Percentiles rank a stretch among this genome's conserved stretches.
Conservation (phyloP, 1,140 invertebrate genomes). For the Eupristina koningsbergeri region DNA sequence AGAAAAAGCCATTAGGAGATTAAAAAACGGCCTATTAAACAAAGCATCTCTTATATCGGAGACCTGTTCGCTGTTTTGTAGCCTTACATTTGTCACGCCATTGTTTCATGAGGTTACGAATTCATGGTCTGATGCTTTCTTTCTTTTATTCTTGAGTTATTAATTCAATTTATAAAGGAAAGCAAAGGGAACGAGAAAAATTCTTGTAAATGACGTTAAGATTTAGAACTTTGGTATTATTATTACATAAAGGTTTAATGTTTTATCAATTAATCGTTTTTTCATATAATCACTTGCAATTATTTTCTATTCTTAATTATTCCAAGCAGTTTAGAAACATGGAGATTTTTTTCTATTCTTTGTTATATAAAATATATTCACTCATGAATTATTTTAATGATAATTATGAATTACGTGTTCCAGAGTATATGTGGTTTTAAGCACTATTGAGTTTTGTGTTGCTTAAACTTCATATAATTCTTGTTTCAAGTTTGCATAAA, state of each 20-base stretch:
- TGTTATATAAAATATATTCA: background rate
- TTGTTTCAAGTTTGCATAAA: no score
- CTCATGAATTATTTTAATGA: background rate
- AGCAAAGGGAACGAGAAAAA: background rate
- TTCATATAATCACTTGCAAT: conserved; percentile 35
- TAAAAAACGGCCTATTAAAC: background rate
- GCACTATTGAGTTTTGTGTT: background rate
- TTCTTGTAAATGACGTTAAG: conserved; percentile 40
- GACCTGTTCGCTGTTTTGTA: conserved; percentile 26
- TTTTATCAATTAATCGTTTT: background rate
- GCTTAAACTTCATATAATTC: no score
- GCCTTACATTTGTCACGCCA: conserved; percentile 40
- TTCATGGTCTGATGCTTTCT: background rate
- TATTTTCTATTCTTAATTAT: conserved; percentile 24
- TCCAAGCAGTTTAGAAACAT: background rate
- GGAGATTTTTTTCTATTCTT: background rate
- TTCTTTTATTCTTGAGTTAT: conserved; percentile 14
- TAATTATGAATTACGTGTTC: background rate
- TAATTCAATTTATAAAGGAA: conserved; percentile 23
- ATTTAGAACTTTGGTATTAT: conserved; percentile 7
- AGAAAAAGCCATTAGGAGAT: conserved; percentile 1
- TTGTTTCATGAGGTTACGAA: conserved; percentile 42
- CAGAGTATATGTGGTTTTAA: no score
- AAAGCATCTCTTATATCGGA: background rate
- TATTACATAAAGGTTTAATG: conserved; percentile 19